Conservation (phyloP, 2,888 invertebrate genomes). For the Parnassius apollo region DNA sequence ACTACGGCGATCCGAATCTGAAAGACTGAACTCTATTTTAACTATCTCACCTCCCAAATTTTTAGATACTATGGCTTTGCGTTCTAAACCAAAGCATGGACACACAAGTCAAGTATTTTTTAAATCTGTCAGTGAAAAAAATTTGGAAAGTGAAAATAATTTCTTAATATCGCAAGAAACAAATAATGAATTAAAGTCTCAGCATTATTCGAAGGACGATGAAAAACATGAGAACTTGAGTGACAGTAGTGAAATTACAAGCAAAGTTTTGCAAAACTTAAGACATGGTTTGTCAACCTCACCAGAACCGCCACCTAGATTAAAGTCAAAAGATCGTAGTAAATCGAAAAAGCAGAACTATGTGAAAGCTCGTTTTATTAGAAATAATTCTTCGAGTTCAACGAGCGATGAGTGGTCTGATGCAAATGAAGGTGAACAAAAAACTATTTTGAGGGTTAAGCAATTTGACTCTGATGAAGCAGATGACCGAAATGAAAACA, state of each 20-base stretch:
- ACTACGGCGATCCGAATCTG: constrained; percentile 74
- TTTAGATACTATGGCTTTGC: constrained; percentile 91
- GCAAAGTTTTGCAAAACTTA: constrained; percentile 63
- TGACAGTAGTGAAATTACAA: constrained; percentile 71
- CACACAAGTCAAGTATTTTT: constrained; percentile 84
- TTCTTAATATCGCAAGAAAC: constrained; percentile 16
- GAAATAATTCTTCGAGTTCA: constrained; percentile 71
- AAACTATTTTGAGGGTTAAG: constrained; percentile 66
- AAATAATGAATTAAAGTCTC: constrained; percentile 32
- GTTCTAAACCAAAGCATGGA: constrained; percentile 82
- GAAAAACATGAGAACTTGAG: constrained; percentile 63
- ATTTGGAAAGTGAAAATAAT: constrained; percentile 38
- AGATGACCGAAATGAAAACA: constrained; percentile 46
- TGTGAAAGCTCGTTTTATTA: constrained; percentile 73
- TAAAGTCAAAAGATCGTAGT: constrained; percentile 60
- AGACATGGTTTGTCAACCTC: constrained; percentile 69
- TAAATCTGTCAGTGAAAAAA: constrained; percentile 62
- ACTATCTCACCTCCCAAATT: constrained; percentile 82
- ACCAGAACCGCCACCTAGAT: constrained; percentile 73
- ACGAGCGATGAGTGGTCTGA: constrained; percentile 79
- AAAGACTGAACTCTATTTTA: constrained; percentile 59
- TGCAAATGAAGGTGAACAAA: constrained; percentile 72
- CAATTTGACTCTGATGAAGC: constrained; percentile 77
- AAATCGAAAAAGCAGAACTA: constrained; percentile 74
- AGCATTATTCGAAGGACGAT: constrained; percentile 37